Base-by-base conservation (phyloP, 2,888 invertebrate species). In the Ophioninae sp. region DNA sequence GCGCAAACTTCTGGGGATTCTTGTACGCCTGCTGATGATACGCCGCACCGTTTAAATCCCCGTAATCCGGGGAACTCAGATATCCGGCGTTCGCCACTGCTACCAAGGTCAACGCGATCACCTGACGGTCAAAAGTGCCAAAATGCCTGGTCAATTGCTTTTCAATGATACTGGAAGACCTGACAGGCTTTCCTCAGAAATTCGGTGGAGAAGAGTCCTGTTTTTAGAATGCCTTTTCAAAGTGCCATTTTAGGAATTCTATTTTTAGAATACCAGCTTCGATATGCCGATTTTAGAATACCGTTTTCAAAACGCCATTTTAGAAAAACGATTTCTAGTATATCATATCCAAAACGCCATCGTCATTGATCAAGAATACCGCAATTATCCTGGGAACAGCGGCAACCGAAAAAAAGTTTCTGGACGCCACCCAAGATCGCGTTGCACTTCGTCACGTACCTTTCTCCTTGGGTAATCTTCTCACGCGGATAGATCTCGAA, bases 41-140 rank as follows among this genome's bases (percentile, higher is more conserved):
- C 37, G 68, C 75, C 22, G 63, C 39, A 20, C 78, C 58, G 71
- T 81, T 64, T 37, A 83, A 5, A 10, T 87, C 87, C 5, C 77
- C 87, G 82, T 85, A 91, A 7, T 87, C 85, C 22, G 87, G 87
- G 0, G 87, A 59, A 59, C 86, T 86, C 17, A 88, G 86, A 82
- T 89, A 92, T 17, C 89, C 91, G 30, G 90, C 91, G 41, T 82
- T 81, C 85, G 90, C 86, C 88, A 86, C 63, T 79, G 87, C 69
- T 41, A 86, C 88, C 5, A 87, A 86, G 30, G 87, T 89, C 84
- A 90, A 81, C 37, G 91, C 81, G 63, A 91, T 77, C 44, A 91
- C 88, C 92, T 92, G 87, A 17, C 79, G 81, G 71, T n/a, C 20
- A 72, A 44, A 71, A 65, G 17, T 63, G 51, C 13, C 6, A 41